Percentiles rank a stretch among this genome's conserved stretches.
Conservation (phyloP, 1,140 invertebrate species). For the Portunus trituberculatus region DNA sequence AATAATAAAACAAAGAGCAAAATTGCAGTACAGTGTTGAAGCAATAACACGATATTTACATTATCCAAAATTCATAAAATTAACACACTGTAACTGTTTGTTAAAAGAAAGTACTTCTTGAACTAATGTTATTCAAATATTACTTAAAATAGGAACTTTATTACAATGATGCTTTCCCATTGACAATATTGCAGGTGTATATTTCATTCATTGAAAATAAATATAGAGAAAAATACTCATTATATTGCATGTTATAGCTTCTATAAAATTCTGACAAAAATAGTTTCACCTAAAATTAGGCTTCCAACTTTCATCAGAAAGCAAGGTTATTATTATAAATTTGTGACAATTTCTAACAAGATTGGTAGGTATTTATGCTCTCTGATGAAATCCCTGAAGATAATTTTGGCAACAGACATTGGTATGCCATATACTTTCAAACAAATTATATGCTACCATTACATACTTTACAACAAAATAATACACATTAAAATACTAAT, state of each 20-base stretch:
- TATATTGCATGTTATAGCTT: background rate
- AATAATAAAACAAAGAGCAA: no score
- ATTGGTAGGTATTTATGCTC: background rate
- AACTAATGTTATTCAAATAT: no score
- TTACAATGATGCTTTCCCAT: background rate
- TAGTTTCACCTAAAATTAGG: background rate
- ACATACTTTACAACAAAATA: background rate
- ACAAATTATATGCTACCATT: background rate
- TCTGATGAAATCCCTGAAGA: constrained; percentile 10
- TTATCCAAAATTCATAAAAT: no score
- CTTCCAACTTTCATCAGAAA: background rate
- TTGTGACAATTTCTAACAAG: background rate
- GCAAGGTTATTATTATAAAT: background rate
- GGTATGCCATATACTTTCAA: background rate
- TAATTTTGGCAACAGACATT: background rate
- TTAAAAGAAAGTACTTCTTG: no score
- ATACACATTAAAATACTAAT: background rate
- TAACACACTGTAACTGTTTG: no score
- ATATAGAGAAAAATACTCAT: background rate
- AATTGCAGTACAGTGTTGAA: no score
- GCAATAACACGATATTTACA: no score
- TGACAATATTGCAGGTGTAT: background rate
- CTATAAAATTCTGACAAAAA: constrained; percentile 16
- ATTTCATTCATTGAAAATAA: background rate
- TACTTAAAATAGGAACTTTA: no score